Evolutionary conservation across 2,888 invertebrate genomes (phyloP), one percentile per base, ranked within the genome.

Genomic region (Barypeithes pellucidus): DNA sequence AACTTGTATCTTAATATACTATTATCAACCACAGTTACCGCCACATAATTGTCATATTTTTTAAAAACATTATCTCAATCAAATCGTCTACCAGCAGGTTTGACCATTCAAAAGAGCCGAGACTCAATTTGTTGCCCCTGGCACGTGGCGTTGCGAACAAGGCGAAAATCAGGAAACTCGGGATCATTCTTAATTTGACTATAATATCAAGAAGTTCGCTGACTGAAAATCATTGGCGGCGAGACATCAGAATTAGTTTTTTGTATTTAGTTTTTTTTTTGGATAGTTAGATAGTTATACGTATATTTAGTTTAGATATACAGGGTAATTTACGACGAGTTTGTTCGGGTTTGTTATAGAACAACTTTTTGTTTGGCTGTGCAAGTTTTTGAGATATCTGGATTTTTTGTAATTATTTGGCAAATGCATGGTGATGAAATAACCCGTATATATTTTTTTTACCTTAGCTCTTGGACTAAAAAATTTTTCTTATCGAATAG

Each of bases 171-270:
- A 29, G 29, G 14, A 52, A 52, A 29, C 24, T 8, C 14, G 29
- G n/a, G 14, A 14, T 29, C 29, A 52, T 29, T 24, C 14, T 14
- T 52, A 52, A 52, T 24, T 52, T 52, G 14, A 29, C 2, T 29
- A 52, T 29, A 29, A 52, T 52, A 52, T 52, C 52, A 52, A 24
- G 29, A 29, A 29, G 52, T n/a, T 29, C 52, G 52, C n/a, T 52
- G 52, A 52, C 29, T 52, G 52, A 29, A 52, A 52, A 52, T 29
- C 52, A 52, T 52, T 52, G 52, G 52, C 52, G 52, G 29, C 52
- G 52, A 52, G 52, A 52, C 52, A 29, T 52, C 52, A 29, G 52
- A 52, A 24, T 52, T 47, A 11, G 11, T 47, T 12, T 47, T 47
- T 47, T 16, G n/a, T 47, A 18, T 47, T 20, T 18, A 18, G 47